Base-by-base conservation (phyloP, 2,888 invertebrate species). In the Ectemnius lituratus region DNA sequence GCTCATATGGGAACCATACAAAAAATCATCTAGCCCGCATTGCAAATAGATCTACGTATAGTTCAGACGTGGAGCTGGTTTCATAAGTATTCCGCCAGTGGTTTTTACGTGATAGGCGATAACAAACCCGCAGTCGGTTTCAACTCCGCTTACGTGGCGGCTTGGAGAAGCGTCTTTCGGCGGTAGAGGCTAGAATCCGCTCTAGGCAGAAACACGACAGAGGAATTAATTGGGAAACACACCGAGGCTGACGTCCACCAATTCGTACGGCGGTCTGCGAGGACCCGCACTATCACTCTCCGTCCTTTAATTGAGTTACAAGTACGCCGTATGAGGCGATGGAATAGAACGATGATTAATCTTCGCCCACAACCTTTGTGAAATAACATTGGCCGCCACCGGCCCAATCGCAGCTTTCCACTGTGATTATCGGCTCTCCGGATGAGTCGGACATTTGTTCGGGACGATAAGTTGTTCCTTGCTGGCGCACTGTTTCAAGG, bases 221-320 rank as follows among this genome's bases (percentile, higher is more conserved):
- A 20, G 68, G 72, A 76, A 77, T 77, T 77, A 77, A 77, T 77
- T 67, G 77, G 62, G 66, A 62, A 62, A 76, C 77, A 77, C 62
- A 67, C 58, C 47, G 72, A 27, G 13, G 5, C 16, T 65, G 73
- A 73, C 76, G 67, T 59, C 67, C 49, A 52, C 60, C 73, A 62
- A 77, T 77, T 77, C 73, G 72, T 77, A 77, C 65, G 23, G 14
- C 14, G 16, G 52, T 57, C 58, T 23, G 56, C 16, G 18, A 13
- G 46, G 46, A 66, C 49, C 23, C 23, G 18, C 67, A 76, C 76
- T 77, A 72, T 76, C 76, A 76, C 69, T 76, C 76, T 73, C 76
- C 58, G 62, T 76, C 76, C 57, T 73, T 77, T 73, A 73, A 76
- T 76, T 18, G 64, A 76, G 64, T 63, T 72, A 70, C 63, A 14